phyloP scores from a whole-genome alignment of 2,113 vertebrate genomes.

The Peromyscus californicus region DNA sequence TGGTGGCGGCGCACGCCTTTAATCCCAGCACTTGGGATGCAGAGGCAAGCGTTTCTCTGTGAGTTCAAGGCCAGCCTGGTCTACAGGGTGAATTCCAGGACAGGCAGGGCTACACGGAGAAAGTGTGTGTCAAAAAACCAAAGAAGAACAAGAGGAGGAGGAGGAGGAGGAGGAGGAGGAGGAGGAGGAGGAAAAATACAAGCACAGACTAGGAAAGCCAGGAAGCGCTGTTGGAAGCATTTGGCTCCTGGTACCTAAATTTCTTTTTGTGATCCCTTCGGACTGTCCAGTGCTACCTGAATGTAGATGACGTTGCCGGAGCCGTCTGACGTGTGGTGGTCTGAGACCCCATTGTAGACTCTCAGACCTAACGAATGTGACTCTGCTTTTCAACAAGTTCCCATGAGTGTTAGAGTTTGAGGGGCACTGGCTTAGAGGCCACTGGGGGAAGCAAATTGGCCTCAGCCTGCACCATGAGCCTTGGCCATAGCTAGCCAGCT shows the following conservation, averaged over 20 bases:
- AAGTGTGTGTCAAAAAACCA: background rate
- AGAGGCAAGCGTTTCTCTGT: background rate
- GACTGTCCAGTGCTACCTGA: background rate
- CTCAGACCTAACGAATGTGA: background rate
- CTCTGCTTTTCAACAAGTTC: background rate
- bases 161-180: background rate
- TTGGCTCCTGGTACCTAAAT: background rate
- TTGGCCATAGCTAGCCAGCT: background rate
- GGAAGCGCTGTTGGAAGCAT: background rate
- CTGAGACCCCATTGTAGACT: background rate
- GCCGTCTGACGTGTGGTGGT: background rate
- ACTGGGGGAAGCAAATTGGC: background rate
- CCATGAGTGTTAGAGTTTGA: background rate
- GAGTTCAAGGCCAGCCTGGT: background rate
- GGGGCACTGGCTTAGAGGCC: background rate
- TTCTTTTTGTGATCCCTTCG: background rate
- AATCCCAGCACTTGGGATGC: background rate
- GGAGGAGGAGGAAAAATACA: background rate
- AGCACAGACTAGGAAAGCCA: background rate
- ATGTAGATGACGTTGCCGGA: background rate
- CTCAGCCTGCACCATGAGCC: background rate
- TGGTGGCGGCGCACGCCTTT: background rate
- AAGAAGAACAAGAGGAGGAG: background rate
- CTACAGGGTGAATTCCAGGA: background rate
- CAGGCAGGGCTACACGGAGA: background rate